phyloP scores from a whole-genome alignment of 2,113 vertebrate genomes.

The Hemibagrus wyckioides region DNA sequence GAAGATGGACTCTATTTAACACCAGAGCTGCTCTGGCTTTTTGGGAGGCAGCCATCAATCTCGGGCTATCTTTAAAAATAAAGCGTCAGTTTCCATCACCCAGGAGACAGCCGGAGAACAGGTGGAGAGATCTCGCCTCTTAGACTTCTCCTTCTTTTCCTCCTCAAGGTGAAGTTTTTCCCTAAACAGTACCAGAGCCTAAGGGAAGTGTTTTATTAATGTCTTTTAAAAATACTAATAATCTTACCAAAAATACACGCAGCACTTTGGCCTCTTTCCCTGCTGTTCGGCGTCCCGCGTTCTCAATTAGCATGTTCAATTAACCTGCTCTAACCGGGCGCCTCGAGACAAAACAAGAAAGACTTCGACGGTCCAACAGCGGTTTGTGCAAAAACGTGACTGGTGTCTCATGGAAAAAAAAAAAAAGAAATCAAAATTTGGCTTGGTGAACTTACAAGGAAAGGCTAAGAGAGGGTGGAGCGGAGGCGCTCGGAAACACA shows the following conservation, averaged over 20 bases:
- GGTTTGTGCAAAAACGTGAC: conserved; percentile 32
- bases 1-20: conserved; percentile 80
- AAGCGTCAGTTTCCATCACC: conserved; percentile 77
- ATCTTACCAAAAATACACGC: conserved; percentile 72
- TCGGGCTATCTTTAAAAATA: conserved; percentile 76
- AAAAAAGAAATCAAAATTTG: neutral
- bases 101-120: conserved; percentile 65
- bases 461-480: neutral
- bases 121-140: conserved; percentile 58
- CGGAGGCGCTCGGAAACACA: neutral
- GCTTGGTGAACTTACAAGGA: neutral
- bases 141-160: conserved; percentile 44
- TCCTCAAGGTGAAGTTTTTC: conserved; percentile 74
- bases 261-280: conserved; percentile 65
- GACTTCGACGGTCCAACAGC: conserved; percentile 20
- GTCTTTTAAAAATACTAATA: conserved; percentile 74
- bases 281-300: conserved; percentile 70
- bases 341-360: conserved; percentile 39
- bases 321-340: conserved; percentile 73
- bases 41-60: conserved; percentile 78
- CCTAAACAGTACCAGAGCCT: conserved; percentile 48
- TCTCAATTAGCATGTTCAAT: conserved; percentile 77
- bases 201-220: conserved; percentile 71
- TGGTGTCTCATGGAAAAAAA: neutral
- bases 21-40: conserved; percentile 71